Evolutionary conservation across 2,797 vertebrate species (phyloP).

Genomic region (Siniperca scherzeri): DNA sequence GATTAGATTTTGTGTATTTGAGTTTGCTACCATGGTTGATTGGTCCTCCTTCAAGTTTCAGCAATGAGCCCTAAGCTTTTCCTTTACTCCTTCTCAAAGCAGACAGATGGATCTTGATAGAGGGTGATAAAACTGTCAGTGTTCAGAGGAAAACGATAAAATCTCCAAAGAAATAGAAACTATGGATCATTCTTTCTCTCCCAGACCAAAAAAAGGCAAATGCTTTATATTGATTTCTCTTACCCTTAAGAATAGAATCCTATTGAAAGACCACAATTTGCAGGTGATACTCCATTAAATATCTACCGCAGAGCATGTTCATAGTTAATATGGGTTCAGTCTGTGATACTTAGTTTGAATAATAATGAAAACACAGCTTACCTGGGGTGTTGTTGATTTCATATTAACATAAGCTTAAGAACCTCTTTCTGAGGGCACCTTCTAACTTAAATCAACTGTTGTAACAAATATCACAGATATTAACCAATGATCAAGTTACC

Average conservation of each 20-base stretch:
- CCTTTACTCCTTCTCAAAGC: slow-evolving; percentile 22
- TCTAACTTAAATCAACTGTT: slow-evolving; percentile 12
- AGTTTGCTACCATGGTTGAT: slow-evolving; percentile 25
- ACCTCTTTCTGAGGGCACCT: not conserved
- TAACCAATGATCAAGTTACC: not conserved
- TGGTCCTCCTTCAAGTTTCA: slow-evolving; percentile 26
- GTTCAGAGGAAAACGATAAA: slow-evolving; percentile 40
- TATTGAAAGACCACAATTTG: slow-evolving; percentile 27
- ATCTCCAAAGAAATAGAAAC: slow-evolving; percentile 35
- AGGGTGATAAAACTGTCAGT: slow-evolving; percentile 40
- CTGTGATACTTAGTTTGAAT: slow-evolving; percentile 31
- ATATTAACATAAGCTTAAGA: slow-evolving; percentile 26
- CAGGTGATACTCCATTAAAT: slow-evolving; percentile 41
- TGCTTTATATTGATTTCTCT: slow-evolving; percentile 54
- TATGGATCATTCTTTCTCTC: slow-evolving; percentile 29
- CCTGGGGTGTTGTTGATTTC: slow-evolving; percentile 26
- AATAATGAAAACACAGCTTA: slow-evolving; percentile 26
- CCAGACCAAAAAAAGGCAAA: slow-evolving; percentile 4
- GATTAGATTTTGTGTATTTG: slow-evolving; percentile 23
- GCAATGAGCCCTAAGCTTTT: slow-evolving; percentile 16
- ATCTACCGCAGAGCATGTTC: slow-evolving; percentile 35
- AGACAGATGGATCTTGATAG: slow-evolving; percentile 18
- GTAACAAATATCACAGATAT: slow-evolving; percentile 3
- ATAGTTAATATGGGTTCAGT: slow-evolving; percentile 34
- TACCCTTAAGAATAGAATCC: slow-evolving; percentile 21